Evolutionary conservation across 2,113 vertebrate species (phyloP).

Genomic region (Oreochromis aureus): DNA sequence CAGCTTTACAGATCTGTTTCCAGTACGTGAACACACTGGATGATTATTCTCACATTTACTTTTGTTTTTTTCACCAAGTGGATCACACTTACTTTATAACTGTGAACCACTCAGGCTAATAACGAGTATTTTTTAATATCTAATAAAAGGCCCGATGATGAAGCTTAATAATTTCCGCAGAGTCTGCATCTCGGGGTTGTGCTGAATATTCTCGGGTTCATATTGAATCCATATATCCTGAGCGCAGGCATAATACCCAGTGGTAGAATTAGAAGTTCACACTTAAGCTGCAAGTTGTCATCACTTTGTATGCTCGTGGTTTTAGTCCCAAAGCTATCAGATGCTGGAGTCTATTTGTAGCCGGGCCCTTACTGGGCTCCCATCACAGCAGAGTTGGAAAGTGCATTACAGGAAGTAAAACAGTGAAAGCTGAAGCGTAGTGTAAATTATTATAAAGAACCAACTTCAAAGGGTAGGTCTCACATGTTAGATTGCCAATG

Average conservation of each 20-base stretch:
- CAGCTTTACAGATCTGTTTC: neutral
- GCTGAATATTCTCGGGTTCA: slow-evolving; percentile 9
- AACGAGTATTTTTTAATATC: neutral
- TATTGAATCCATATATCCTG: slow-evolving; percentile 40
- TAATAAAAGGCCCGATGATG: neutral
- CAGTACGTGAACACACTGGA: neutral
- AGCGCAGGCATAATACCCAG: neutral
- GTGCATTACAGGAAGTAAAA: neutral
- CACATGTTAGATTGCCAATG: slow-evolving; percentile 6
- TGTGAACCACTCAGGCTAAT: neutral
- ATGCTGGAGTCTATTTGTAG: slow-evolving; percentile 23
- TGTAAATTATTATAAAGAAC: neutral
- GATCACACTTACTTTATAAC: neutral
- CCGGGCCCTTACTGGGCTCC: neutral
- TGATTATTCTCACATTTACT: neutral
- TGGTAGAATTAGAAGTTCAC: slow-evolving; percentile 32
- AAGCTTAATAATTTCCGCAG: neutral
- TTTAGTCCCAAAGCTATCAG: slow-evolving; percentile 31
- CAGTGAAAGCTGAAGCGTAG: neutral
- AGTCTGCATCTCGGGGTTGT: neutral
- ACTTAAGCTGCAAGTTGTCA: slow-evolving; percentile 22
- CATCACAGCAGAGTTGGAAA: neutral
- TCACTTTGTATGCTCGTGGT: slow-evolving; percentile 24
- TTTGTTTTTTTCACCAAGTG: neutral
- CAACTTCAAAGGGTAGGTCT: slow-evolving; percentile 42